These are phyloP conservation scores for Siniperca obscura DNA, from an alignment of 2,797 vertebrate species.

Conservation along the genomic window DNA sequence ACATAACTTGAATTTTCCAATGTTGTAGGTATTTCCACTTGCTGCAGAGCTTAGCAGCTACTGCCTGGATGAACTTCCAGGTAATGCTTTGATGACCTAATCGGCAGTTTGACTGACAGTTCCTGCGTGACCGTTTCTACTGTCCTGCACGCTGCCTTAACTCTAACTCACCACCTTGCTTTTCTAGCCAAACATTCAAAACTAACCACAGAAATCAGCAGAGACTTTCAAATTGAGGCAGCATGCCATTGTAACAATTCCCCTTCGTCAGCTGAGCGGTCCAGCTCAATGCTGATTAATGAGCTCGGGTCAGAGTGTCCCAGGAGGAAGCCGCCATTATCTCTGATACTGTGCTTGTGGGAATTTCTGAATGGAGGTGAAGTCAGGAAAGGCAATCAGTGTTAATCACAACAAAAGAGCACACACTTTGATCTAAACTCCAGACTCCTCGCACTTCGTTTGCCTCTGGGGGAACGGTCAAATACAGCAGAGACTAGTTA, in stretches of 20 bases:
- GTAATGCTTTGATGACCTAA: slow-evolving; percentile 36
- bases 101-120: slow-evolving; percentile 53
- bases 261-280: slow-evolving; percentile 61
- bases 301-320: slow-evolving; percentile 70
- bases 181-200: slow-evolving; percentile 47
- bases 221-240: slow-evolving; percentile 54
- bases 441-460: slow-evolving; percentile 27
- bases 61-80: slow-evolving; percentile 4
- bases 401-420: slow-evolving; percentile 79
- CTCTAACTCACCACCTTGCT: slow-evolving; percentile 10
- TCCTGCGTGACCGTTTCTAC: neutral
- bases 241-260: slow-evolving; percentile 53
- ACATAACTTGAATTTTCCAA: too few species aligned
- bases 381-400: slow-evolving; percentile 75
- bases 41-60: slow-evolving; percentile 17
- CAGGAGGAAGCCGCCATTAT: slow-evolving; percentile 74
- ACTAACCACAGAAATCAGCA: slow-evolving; percentile 58
- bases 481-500: slow-evolving; percentile 61
- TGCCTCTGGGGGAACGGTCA: slow-evolving; percentile 30
- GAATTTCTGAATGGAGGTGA: slow-evolving; percentile 73
- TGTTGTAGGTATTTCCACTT: neutral
- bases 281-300: slow-evolving; percentile 82
- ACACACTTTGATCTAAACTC: slow-evolving; percentile 64
- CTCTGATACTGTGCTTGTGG: slow-evolving; percentile 52
- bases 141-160: neutral